Evolutionary conservation across 2,888 invertebrate genomes (phyloP).

Genomic region (Agrotis puta): DNA sequence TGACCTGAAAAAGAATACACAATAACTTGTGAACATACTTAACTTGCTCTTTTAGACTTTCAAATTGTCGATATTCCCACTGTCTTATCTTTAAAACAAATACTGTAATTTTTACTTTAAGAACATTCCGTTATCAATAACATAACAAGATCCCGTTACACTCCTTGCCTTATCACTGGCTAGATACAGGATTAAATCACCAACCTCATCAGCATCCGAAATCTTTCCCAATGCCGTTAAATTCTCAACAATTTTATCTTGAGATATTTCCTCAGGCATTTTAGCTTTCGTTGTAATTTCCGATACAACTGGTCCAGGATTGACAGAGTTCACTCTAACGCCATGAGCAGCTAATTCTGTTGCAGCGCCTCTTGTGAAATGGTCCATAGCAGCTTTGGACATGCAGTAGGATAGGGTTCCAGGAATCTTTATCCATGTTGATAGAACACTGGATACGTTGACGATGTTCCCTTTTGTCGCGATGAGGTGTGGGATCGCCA

Average conservation of each 20-base stretch:
- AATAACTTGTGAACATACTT: too few species aligned
- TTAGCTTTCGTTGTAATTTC: constrained; percentile 79
- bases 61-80: too few species aligned
- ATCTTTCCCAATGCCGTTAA: constrained; percentile 24
- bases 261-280: not conserved
- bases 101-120: constrained; percentile 10
- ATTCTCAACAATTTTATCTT: not conserved
- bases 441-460: constrained; percentile 68
- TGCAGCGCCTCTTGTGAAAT: constrained; percentile 71
- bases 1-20: too few species aligned
- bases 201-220: constrained; percentile 42
- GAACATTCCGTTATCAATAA: constrained; percentile 41
- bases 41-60: too few species aligned
- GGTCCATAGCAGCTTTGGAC: constrained; percentile 72
- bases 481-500: constrained; percentile 66
- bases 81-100: not conserved
- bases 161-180: constrained; percentile 50
- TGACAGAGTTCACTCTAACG: constrained; percentile 92
- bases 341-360: constrained; percentile 93
- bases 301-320: constrained; percentile 79
- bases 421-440: constrained; percentile 85
- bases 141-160: constrained; percentile 37
- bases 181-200: constrained; percentile 63
- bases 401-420: constrained; percentile 83
- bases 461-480: constrained; percentile 70